phyloP scores from a whole-genome alignment of 2,113 vertebrate species.

The Hymenochirus boettgeri region DNA sequence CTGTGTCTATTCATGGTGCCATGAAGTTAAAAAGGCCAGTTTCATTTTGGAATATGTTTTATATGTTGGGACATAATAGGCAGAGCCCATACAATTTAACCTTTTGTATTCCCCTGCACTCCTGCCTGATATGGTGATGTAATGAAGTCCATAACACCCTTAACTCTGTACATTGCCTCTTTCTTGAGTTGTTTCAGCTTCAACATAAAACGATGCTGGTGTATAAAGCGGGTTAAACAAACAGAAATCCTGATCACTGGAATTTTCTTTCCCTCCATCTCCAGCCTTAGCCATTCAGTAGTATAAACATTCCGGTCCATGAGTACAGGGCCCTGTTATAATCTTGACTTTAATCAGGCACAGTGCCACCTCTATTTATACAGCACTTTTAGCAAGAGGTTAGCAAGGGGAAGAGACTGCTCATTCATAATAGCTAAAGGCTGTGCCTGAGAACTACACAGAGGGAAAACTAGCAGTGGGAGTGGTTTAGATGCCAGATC shows the following conservation, averaged over 20 bases:
- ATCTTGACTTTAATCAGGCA: neutral
- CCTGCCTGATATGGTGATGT: too few species aligned
- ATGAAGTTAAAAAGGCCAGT: too few species aligned
- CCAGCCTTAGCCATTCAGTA: neutral
- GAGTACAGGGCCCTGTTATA: neutral
- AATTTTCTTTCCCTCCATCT: neutral
- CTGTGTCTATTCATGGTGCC: too few species aligned
- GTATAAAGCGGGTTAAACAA: neutral
- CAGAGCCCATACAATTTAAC: too few species aligned
- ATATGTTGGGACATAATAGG: too few species aligned
- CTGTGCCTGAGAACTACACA: slow-evolving; percentile 30
- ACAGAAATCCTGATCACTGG: neutral
- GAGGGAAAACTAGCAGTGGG: slow-evolving; percentile 31
- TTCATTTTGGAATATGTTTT: too few species aligned
- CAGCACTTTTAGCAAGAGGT: neutral
- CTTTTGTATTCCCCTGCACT: too few species aligned
- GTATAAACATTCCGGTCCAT: neutral
- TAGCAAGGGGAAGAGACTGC: slow-evolving; percentile 19
- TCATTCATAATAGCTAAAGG: slow-evolving; percentile 37
- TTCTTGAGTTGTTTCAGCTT: too few species aligned
- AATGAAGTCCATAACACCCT: too few species aligned
- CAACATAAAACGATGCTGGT: too few species aligned
- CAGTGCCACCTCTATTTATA: slow-evolving; percentile 11
- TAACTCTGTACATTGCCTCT: too few species aligned
- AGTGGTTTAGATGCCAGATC: slow-evolving; percentile 31